phyloP scores from a whole-genome alignment of 1,140 invertebrate genomes.

The Nasonia vitripennis region DNA sequence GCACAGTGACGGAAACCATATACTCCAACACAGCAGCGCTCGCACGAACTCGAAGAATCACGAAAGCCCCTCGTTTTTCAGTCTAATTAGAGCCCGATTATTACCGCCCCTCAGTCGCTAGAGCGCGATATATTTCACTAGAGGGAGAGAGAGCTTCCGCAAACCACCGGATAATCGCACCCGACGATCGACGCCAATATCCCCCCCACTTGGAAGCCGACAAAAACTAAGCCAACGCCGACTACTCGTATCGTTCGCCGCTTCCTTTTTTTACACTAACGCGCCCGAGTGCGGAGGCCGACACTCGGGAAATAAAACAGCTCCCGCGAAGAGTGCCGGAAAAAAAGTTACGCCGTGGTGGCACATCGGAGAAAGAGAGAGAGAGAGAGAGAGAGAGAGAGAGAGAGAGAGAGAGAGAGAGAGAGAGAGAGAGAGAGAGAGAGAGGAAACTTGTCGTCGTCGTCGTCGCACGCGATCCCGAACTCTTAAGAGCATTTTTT shows the following conservation, averaged over 20 bases:
- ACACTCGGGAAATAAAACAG: neutral
- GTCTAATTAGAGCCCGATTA: constrained; percentile 1
- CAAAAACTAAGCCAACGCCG: neutral
- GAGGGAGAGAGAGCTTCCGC: neutral
- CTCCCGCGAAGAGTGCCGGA: neutral
- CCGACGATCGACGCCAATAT: neutral
- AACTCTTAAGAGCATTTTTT: neutral
- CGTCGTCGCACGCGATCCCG: neutral
- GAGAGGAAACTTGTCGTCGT: neutral
- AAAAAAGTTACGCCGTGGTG: too few relatives aligned
- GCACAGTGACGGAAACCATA: neutral
- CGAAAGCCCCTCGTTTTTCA: neutral
- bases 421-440: too few relatives aligned
- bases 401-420: too few relatives aligned
- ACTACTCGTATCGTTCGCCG: neutral
- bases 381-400: too few relatives aligned
- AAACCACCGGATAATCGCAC: neutral
- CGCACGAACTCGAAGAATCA: neutral
- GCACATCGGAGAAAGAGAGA: too few relatives aligned
- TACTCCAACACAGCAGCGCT: neutral
- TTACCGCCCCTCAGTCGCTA: neutral
- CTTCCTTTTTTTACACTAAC: neutral
- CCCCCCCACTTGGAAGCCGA: neutral
- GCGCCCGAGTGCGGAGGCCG: neutral
- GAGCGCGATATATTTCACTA: neutral